These are phyloP conservation scores for Enhydra lutris DNA, from an alignment of 2,113 vertebrate genomes.

Conservation along the genomic window DNA sequence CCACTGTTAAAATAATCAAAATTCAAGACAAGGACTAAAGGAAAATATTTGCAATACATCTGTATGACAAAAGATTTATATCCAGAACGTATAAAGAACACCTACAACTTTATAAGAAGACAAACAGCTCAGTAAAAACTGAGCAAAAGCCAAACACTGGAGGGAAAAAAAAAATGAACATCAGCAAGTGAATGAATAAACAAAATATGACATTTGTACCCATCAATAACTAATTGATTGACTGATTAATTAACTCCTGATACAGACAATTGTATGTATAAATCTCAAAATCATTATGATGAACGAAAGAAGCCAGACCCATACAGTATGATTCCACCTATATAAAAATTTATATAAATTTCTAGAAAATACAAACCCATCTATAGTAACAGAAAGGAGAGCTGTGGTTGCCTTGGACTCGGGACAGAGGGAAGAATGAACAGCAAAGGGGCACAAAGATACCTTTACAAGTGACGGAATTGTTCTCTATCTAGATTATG, in stretches of 20 bases:
- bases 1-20: background rate
- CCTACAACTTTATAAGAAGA: background rate
- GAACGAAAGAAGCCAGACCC: background rate
- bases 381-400: background rate
- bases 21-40: background rate
- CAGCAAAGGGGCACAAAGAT: background rate
- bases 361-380: background rate
- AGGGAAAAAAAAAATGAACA: background rate
- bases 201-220: background rate
- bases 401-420: background rate
- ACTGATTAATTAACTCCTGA: background rate
- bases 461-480: background rate
- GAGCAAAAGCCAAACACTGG: background rate
- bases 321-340: background rate
- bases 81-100: background rate
- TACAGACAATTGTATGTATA: background rate
- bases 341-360: background rate
- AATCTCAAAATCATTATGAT: background rate
- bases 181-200: background rate
- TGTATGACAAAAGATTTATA: background rate
- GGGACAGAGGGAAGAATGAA: background rate
- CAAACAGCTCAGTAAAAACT: background rate
- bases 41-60: conserved; percentile 4
- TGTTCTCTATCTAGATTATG: background rate
- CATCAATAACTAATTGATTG: background rate